Evolutionary conservation across 2,888 invertebrate species (phyloP), one percentile per base, ranked within the genome.

Genomic region (Beris morrisii): DNA sequence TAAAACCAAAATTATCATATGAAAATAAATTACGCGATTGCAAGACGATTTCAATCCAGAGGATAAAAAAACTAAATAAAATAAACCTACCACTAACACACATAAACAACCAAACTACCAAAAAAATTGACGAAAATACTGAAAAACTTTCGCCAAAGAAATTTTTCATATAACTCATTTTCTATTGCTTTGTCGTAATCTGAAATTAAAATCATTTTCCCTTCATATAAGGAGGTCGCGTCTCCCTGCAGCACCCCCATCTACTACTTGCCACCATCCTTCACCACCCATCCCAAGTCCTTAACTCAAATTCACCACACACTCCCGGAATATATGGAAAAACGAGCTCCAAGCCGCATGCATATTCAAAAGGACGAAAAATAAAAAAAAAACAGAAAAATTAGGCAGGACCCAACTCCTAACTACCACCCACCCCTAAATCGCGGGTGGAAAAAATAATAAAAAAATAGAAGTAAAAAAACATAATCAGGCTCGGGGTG

Each of bases 201-300:
- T 69, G 69, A 69, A 69, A 69, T 69, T 69, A 69, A 69, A 69
- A 69, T 69, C 69, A 67, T 69, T 67, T 67, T 64, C 64, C 64
- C 61, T 64, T 64, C 64, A 64, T 64, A 64, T 64, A 64, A 44
- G 15, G 48, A 13, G 45, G 52, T 54, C 64, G 53, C 61, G 38
- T 38, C 61, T 61, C 61, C 61, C 50, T 61, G 13, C 12, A 48
- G 46, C 4, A 61, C 52, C 30, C 13, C 53, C 44, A 28, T 45
- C 44, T 38, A 53, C 53, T 31, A 38, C 38, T 50, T 15, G 28
- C 53, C 63, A 32, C 48, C 48, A 48, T 48, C n/a, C 48, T 5
- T 15, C 48, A n/a, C 53, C 64, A 30, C 64, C 54, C 54, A 44
- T 59, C 48, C 12, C 22, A 38, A 38, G 50, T 38, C 30, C 61